phyloP scores from a whole-genome alignment of 2,113 vertebrate species.

The Myotis brandtii region DNA sequence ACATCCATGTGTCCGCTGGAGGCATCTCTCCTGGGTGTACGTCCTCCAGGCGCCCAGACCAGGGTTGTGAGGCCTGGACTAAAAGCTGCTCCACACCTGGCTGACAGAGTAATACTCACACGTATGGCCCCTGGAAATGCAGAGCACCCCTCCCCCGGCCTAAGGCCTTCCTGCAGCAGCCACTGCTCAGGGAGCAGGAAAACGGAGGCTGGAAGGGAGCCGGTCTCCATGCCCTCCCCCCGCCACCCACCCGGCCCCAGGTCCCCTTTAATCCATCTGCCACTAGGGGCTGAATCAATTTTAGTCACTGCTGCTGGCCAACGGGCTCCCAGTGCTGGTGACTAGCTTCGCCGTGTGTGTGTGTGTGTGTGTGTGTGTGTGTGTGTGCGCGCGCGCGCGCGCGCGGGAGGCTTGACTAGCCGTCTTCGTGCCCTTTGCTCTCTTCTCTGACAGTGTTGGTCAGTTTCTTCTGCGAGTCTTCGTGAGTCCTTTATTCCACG shows the following conservation, averaged over 20 bases:
- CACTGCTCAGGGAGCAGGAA: not conserved
- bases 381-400: too few species aligned
- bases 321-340: too few species aligned
- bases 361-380: too few species aligned
- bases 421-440: not conserved
- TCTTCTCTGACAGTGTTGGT: not conserved
- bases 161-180: not conserved
- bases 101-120: not conserved
- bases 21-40: not conserved
- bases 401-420: too few species aligned
- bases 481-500: not conserved
- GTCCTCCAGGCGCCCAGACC: not conserved
- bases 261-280: not conserved
- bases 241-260: too few species aligned
- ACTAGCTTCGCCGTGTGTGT: too few species aligned
- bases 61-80: not conserved
- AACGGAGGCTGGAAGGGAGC: not conserved
- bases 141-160: too few species aligned
- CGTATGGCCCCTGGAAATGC: not conserved
- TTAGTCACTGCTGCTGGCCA: not conserved
- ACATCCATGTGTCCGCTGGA: not conserved
- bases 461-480: not conserved
- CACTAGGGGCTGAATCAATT: not conserved
- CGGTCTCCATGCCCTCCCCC: rapidly evolving
- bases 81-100: not conserved